A percentile compares a stretch with the other conserved stretches of the same genome.
Evolutionary conservation across 2,113 vertebrate genomes (phyloP).

Genomic region (Caretta caretta): DNA sequence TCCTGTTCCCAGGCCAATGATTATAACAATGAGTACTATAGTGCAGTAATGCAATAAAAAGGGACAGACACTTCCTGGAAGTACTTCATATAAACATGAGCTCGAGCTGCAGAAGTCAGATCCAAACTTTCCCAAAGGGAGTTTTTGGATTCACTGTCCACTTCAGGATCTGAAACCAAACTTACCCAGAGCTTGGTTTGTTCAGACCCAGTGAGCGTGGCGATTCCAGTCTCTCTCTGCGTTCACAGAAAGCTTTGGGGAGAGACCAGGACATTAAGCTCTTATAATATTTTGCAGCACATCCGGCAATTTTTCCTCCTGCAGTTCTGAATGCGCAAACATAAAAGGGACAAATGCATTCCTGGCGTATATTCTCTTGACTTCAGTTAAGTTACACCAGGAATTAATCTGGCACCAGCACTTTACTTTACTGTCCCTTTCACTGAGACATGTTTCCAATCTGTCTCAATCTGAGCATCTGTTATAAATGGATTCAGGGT

Average conservation of each 20-base stretch:
- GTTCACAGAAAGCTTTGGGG: conserved; percentile 23
- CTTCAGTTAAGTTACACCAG: neutral
- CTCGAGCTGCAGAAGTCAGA: neutral
- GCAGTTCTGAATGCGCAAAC: neutral
- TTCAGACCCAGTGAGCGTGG: rapidly evolving
- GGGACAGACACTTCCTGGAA: neutral
- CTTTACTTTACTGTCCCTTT: neutral
- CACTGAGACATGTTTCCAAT: neutral
- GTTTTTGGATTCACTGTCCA: neutral
- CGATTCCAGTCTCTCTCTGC: conserved; percentile 4
- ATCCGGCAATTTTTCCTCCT: neutral
- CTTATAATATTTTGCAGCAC: conserved; percentile 17
- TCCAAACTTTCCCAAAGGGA: neutral
- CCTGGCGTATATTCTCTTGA: neutral
- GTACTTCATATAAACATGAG: neutral
- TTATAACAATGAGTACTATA: neutral
- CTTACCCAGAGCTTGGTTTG: neutral
- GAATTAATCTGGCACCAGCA: neutral
- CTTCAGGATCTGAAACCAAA: neutral
- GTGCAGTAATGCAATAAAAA: neutral
- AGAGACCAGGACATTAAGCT: neutral
- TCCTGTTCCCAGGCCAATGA: neutral
- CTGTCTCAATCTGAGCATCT: neutral
- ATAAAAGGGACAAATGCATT: neutral
- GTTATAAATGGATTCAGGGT: neutral